Evolutionary conservation across 2,797 vertebrate species (phyloP).

Genomic region (Arremon aurantiirostris): DNA sequence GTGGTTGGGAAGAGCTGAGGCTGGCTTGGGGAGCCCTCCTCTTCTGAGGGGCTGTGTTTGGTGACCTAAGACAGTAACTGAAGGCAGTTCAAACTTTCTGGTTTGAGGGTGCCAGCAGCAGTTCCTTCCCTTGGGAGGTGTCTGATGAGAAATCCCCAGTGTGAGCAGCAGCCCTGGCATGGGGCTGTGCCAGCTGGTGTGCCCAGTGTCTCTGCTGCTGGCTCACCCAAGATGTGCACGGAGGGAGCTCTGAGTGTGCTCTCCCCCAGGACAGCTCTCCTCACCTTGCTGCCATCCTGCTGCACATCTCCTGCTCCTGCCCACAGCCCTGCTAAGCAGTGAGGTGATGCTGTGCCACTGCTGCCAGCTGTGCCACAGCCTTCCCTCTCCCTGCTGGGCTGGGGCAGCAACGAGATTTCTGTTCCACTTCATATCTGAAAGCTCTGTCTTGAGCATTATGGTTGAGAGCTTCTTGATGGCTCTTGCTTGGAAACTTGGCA

Average conservation of each 20-base stretch:
- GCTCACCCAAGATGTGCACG: accelerated
- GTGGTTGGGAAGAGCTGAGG: background rate
- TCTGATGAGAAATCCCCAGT: background rate
- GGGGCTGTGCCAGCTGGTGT: background rate
- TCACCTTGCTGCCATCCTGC: background rate
- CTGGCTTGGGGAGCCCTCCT: background rate
- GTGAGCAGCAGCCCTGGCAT: background rate
- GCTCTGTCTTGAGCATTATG: background rate
- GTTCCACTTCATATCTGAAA: background rate
- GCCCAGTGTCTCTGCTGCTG: background rate
- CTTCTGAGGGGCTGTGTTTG: background rate
- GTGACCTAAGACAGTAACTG: background rate
- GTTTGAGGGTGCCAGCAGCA: background rate
- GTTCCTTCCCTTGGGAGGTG: accelerated
- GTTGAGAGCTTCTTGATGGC: background rate
- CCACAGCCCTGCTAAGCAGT: accelerated
- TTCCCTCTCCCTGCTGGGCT: background rate
- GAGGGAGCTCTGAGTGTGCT: background rate
- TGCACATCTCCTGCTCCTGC: background rate
- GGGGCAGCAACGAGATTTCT: background rate
- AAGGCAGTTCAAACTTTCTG: background rate
- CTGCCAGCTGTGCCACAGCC: background rate
- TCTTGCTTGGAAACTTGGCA: background rate
- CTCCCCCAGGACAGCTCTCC: background rate
- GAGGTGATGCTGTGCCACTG: background rate